Conservation (phyloP, 2,888 invertebrate genomes). For the Luperina testacea region DNA sequence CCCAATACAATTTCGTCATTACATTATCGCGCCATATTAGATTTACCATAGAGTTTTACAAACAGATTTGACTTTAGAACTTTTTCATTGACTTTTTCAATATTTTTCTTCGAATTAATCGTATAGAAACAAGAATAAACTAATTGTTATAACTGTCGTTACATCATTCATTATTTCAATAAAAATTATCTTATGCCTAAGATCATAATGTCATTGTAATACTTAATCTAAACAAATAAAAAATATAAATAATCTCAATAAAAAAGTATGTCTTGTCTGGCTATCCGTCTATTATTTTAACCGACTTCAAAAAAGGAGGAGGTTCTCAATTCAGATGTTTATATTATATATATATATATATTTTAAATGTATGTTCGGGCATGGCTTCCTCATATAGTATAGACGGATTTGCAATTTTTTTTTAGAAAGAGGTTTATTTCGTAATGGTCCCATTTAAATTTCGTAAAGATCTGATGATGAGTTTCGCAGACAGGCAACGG, state of each 20-base stretch:
- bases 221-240: slow-evolving; percentile 30
- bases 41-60: not conserved
- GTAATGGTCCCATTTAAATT: no score
- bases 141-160: slow-evolving; percentile 29
- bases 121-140: slow-evolving; percentile 43
- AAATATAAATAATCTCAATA: slow-evolving; percentile 18
- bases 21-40: not conserved
- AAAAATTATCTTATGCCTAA: slow-evolving; percentile 57
- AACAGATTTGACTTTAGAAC: not conserved
- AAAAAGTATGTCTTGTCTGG: slow-evolving; percentile 31
- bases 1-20: no score
- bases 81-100: no score
- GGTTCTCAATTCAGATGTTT: no score
- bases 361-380: no score
- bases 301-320: no score
- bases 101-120: not conserved
- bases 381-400: no score
- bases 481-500: no score
- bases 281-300: slow-evolving; percentile 4
- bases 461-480: no score
- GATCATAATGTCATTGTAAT: slow-evolving; percentile 61
- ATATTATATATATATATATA: no score
- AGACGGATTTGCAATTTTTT: no score
- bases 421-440: no score
- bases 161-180: slow-evolving; percentile 61